Conservation (phyloP, 2,888 invertebrate species). For the Scaptomyza polygonia region DNA sequence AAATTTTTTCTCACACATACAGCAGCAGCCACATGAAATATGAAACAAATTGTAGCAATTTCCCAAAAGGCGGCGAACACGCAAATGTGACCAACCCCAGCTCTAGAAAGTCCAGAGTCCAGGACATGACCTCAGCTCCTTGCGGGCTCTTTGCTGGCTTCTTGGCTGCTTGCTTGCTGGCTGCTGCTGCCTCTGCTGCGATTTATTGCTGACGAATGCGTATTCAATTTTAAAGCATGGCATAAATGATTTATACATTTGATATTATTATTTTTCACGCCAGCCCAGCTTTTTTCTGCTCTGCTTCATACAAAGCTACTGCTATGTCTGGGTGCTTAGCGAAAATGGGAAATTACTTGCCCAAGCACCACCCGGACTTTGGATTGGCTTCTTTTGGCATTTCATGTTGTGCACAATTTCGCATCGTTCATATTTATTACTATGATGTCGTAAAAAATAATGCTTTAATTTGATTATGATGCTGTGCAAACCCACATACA, state of each 20-base stretch:
- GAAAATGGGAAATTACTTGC: slow-evolving; percentile 58
- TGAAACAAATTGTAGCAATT: slow-evolving; percentile 78
- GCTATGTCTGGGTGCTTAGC: slow-evolving; percentile 18
- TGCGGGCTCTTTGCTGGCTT: slow-evolving; percentile 16
- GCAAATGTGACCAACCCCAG: slow-evolving; percentile 67
- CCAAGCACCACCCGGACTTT: slow-evolving; percentile 25
- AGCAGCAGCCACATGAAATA: slow-evolving; percentile 66
- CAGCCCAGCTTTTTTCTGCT: slow-evolving; percentile 24
- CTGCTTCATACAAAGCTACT: background rate
- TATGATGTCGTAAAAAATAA: slow-evolving; percentile 79
- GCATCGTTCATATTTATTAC: slow-evolving; percentile 77
- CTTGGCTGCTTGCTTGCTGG: slow-evolving; percentile 16
- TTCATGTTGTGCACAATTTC: slow-evolving; percentile 48
- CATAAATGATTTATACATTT: slow-evolving; percentile 79
- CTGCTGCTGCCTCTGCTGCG: slow-evolving; percentile 26
- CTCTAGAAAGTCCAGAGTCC: slow-evolving; percentile 21
- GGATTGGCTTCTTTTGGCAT: slow-evolving; percentile 20
- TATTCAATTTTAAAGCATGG: slow-evolving; percentile 76
- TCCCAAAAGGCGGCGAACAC: slow-evolving; percentile 62
- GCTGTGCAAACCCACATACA: slow-evolving; percentile 17
- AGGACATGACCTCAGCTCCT: slow-evolving; percentile 35
- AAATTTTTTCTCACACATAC: slow-evolving; percentile 33
- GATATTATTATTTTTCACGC: slow-evolving; percentile 71
- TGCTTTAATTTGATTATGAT: slow-evolving; percentile 79
- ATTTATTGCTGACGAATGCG: slow-evolving; percentile 80